Evolutionary conservation across 2,113 vertebrate genomes (phyloP).

Genomic region (Clarias macrocephalus): DNA sequence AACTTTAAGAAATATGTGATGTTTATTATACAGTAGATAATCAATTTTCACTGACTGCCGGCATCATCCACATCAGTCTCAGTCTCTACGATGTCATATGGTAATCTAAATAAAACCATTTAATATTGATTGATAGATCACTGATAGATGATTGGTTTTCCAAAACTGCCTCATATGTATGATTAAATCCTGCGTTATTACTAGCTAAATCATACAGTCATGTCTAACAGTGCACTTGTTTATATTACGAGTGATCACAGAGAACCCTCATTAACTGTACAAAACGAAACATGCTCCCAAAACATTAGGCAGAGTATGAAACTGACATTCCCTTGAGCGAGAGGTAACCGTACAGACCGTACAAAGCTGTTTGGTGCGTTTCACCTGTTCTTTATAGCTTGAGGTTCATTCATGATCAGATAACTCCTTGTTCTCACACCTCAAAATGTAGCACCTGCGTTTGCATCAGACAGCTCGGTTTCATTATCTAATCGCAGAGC

Average conservation of each 20-base stretch:
- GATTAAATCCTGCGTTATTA: background rate
- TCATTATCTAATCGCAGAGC: conserved; percentile 3
- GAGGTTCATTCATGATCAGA: conserved; percentile 67
- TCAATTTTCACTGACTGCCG: background rate
- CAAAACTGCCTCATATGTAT: background rate
- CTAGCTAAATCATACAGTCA: background rate
- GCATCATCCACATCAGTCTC: background rate
- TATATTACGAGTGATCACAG: background rate
- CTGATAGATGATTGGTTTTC: background rate
- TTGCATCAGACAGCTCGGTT: background rate
- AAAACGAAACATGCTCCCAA: background rate
- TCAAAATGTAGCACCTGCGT: conserved; percentile 51
- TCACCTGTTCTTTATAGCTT: conserved; percentile 62
- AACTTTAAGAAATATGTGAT: background rate
- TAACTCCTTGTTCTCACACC: conserved; percentile 56
- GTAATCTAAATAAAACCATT: background rate
- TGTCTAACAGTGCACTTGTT: background rate
- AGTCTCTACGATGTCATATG: background rate
- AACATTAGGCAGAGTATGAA: background rate
- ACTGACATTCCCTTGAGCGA: background rate
- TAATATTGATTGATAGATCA: background rate
- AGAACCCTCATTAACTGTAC: background rate
- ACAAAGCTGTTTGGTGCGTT: conserved; percentile 27
- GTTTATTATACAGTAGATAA: background rate
- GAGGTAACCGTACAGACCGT: conserved; percentile 17